Evolutionary conservation across 2,113 vertebrate species (phyloP), one percentile per base, ranked within the genome.

Genomic region (Dipodomys spectabilis): DNA sequence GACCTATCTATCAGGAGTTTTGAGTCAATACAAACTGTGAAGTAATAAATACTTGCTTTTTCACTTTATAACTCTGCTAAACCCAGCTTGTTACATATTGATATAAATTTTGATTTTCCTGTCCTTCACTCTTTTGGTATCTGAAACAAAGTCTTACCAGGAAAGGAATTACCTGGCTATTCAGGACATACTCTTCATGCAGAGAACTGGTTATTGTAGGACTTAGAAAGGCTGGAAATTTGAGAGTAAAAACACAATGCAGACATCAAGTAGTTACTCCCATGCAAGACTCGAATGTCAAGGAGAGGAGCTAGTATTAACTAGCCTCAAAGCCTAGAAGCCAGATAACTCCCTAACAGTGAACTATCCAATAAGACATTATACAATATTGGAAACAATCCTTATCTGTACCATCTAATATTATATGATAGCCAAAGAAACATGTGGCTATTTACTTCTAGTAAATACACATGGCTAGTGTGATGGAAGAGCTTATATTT

Each of bases 41-140:
- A 84, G 77, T 67, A n/a, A 92, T 82, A 67, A 32, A 94, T n/a
- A 6, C 71, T 68, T 71, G 5, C 65, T 81, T 16, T 53, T 88
- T 69, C 74, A 72, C 67, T 64, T 28, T 73, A 18, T 73, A 75
- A 75, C 72, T 64, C 28, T 73, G 18, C 30, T 78, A 87, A 30
- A 0, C 4, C 53, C 53, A 88, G 39, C 45, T 71, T 65, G 7
- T 81, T 82, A 69, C 1, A 19, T 30, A 90, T 32, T 45, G 84
- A 69, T 1, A 72, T 39, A 3, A n/a, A n/a, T 81, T 10, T 35
- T 27, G 7, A 80, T 25, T 44, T 39, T 39, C 68, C 13, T 39
- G 30, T 86, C 7, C 25, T 75, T 78, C 49, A 19, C 16, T 82
- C 27, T 64, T 80, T 68, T 80, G 23, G 13, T 62, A 62, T 71